Percentiles rank a stretch among this genome's conserved stretches.
These are phyloP conservation scores for Channa striata DNA, from an alignment of 2,797 vertebrate species.

Conservation along the genomic window DNA sequence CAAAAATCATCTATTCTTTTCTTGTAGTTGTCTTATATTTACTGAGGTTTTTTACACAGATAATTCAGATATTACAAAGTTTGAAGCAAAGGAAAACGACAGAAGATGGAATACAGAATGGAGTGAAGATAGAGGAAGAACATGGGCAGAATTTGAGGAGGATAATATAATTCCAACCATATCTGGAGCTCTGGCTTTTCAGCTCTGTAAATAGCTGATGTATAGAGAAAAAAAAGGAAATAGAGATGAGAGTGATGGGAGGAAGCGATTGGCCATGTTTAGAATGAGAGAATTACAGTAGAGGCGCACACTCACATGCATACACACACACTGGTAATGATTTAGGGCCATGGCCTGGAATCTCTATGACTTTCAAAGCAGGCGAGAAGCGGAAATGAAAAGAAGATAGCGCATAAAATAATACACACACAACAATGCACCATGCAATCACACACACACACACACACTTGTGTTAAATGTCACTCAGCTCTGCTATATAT, in stretches of 20 bases:
- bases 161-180: conserved; percentile 55
- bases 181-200: conserved; percentile 51
- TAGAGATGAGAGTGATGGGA: conserved; percentile 65
- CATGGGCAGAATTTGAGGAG: conserved; percentile 28
- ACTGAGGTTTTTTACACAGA: conserved; percentile 2
- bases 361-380: conserved; percentile 69
- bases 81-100: conserved; percentile 8
- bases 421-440: conserved; percentile 54
- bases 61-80: conserved; percentile 15
- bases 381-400: conserved; percentile 74
- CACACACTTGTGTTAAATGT: conserved; percentile 64
- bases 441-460: conserved; percentile 18
- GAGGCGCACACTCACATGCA: conserved; percentile 7
- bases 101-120: conserved; percentile 5
- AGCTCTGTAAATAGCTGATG: conserved; percentile 67
- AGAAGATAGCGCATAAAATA: conserved; percentile 65
- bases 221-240: conserved; percentile 70
- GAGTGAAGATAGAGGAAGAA: conserved; percentile 17
- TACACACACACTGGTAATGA: conserved; percentile 44
- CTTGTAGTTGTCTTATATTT: background rate
- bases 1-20: background rate
- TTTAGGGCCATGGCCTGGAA: conserved; percentile 49
- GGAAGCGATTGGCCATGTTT: conserved; percentile 48
- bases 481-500: conserved; percentile 65
- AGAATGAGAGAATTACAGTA: conserved; percentile 59